Conservation (phyloP, 2,797 vertebrate genomes). For the Nasua narica region DNA sequence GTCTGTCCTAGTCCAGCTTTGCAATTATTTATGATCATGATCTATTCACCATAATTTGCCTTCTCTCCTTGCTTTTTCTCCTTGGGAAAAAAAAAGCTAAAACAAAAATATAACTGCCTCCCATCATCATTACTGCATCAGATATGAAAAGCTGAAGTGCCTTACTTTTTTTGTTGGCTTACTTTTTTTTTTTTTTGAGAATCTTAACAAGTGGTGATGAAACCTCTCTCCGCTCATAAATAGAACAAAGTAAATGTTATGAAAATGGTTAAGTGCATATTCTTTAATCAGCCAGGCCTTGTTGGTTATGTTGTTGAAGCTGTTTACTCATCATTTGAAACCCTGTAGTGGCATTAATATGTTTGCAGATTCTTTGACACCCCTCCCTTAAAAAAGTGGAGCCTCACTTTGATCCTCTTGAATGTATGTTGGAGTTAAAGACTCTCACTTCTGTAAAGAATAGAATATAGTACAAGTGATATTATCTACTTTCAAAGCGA, state of each 20-base stretch:
- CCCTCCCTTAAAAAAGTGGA: neutral
- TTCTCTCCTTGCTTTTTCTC: neutral
- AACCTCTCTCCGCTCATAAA: neutral
- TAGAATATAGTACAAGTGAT: neutral
- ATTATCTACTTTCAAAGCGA: neutral
- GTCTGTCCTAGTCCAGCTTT: neutral
- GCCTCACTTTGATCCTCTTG: neutral
- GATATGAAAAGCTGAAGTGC: slow-evolving; percentile 8
- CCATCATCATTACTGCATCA: neutral
- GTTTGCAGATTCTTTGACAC: neutral
- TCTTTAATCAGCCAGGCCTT: neutral
- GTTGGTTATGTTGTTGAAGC: neutral
- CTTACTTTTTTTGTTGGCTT: slow-evolving; percentile 1
- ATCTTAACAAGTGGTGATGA: neutral
- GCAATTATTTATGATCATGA: slow-evolving; percentile 48
- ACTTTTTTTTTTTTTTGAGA: neutral
- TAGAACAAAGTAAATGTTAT: slow-evolving; percentile 16
- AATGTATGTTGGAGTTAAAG: neutral
- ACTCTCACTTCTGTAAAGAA: neutral
- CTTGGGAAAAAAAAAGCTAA: neutral
- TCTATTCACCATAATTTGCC: slow-evolving; percentile 39
- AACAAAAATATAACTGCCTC: slow-evolving; percentile 19
- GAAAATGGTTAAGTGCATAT: neutral
- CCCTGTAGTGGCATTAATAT: neutral
- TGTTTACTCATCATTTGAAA: neutral